These are phyloP conservation scores for Acanthopagrus latus DNA, from an alignment of 2,797 vertebrate genomes.

Conservation along the genomic window DNA sequence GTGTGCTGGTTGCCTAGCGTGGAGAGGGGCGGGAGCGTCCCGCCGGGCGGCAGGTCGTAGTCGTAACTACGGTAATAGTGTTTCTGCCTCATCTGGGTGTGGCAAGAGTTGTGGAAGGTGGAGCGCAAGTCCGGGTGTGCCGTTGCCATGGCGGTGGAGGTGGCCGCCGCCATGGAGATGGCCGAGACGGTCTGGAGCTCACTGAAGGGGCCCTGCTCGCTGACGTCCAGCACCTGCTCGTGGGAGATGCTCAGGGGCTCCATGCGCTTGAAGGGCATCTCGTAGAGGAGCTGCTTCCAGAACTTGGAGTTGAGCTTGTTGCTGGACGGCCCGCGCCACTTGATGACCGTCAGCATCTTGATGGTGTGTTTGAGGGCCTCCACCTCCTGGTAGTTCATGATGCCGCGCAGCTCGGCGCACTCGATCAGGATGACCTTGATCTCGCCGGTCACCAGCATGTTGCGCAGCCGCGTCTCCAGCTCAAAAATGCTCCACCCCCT, in stretches of 20 bases:
- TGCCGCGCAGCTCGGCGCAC: conserved; percentile 96
- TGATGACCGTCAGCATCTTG: conserved; percentile 97
- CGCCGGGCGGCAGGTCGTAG: conserved; percentile 91
- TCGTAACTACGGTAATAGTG: conserved; percentile 98
- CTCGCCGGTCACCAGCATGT: conserved; percentile 97
- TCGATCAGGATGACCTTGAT: conserved; percentile 99
- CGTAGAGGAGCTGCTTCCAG: conserved; percentile 99
- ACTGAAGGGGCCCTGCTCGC: conserved; percentile 96
- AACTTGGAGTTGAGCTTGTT: conserved; percentile 98
- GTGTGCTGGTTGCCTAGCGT: conserved; percentile 97
- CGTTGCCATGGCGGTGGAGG: conserved; percentile 96
- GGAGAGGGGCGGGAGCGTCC: conserved; percentile 93
- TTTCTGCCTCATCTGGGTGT: conserved; percentile 95
- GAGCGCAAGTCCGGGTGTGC: conserved; percentile 97
- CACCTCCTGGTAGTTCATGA: conserved; percentile 99
- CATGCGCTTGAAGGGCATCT: conserved; percentile 99
- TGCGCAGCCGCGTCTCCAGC: conserved; percentile 97
- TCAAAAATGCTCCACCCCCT: conserved; percentile 99
- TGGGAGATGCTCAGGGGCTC: conserved; percentile 92
- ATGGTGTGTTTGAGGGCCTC: conserved; percentile 98
- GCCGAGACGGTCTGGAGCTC: conserved; percentile 98
- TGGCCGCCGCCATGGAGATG: conserved; percentile 98
- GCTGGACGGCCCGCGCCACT: conserved; percentile 96
- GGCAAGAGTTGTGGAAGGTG: conserved; percentile 96
- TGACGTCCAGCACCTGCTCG: conserved; percentile 96